Base-by-base conservation (phyloP, 2,888 invertebrate species). In the Syrista parreyssii region DNA sequence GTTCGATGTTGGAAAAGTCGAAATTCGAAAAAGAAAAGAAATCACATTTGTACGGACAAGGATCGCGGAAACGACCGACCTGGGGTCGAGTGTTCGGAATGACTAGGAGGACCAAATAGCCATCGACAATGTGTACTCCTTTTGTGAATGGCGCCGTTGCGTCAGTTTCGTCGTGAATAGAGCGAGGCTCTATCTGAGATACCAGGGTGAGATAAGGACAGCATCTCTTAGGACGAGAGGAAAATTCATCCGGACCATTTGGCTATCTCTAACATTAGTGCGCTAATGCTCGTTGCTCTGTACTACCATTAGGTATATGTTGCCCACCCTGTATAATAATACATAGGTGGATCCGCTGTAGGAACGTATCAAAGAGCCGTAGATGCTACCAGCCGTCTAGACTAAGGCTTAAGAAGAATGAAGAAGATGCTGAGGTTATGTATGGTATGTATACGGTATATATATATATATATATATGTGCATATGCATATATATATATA, bases 191-290 rank as follows among this genome's bases (percentile, higher is more conserved):
- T 12, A 12, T 34, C 15, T 1, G 30, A 68, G 68, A 68, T n/a
- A n/a, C 78, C 79, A 76, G 35, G 79, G 78, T 78, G 79, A 77
- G 86, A 86, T 85, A 85, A 83, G 80, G 82, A 81, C 71, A 30
- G 78, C 83, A 79, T 83, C 82, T 79, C 82, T 81, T 79, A 83
- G 80, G 77, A 76, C 79, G 76, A 78, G 78, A 78, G 79, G 76
- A 81, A 82, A 82, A 82, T 87, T 86, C 84, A 82, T 86, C 85
- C 86, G 84, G 83, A 83, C 85, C 85, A 88, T 88, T 86, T 87
- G 85, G 83, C 84, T 86, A 86, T 86, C 85, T 83, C 79, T 75
- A 80, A 83, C 85, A 84, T 84, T 86, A 85, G 83, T 82, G 78
- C 78, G 77, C 78, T 69, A 69, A 69, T 12, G 69, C 69, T 69